Percentiles rank a stretch among this genome's conserved stretches.
phyloP scores from a whole-genome alignment of 2,797 vertebrate genomes.

The Danio kyathit region DNA sequence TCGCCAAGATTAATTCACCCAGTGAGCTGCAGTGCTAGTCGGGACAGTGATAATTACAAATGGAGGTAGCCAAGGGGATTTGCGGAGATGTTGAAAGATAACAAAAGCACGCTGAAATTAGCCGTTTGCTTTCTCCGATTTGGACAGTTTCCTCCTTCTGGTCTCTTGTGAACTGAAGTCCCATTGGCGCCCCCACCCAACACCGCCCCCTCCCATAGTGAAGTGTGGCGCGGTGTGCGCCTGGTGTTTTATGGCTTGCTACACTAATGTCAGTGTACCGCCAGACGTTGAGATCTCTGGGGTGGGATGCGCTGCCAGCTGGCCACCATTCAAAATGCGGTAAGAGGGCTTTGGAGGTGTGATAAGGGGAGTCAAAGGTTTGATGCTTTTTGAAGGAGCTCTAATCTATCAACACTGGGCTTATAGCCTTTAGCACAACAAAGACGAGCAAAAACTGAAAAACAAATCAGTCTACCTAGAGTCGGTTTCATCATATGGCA shows the following conservation, averaged over 20 bases:
- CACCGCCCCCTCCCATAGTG: slow-evolving; percentile 31
- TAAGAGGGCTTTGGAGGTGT: slow-evolving; percentile 17
- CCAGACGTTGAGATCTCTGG: slow-evolving; percentile 58
- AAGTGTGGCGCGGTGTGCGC: slow-evolving; percentile 34
- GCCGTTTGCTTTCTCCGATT: slow-evolving; percentile 54
- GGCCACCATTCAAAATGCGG: slow-evolving; percentile 54
- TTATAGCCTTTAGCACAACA: slow-evolving; percentile 6
- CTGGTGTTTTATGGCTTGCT: slow-evolving; percentile 56
- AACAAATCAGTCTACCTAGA: not conserved
- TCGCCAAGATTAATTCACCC: slow-evolving; percentile 62
- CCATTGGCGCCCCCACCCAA: not conserved
- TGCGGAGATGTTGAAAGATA: slow-evolving; percentile 61
- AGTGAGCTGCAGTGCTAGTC: slow-evolving; percentile 56
- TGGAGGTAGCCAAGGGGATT: slow-evolving; percentile 54
- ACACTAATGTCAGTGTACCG: slow-evolving; percentile 54
- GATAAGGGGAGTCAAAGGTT: slow-evolving; percentile 34
- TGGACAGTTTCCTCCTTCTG: slow-evolving; percentile 7
- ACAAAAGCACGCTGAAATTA: slow-evolving; percentile 63
- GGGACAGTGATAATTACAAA: slow-evolving; percentile 61
- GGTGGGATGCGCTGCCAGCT: slow-evolving; percentile 53
- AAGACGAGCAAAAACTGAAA: slow-evolving; percentile 27
- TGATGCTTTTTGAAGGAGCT: slow-evolving; percentile 48
- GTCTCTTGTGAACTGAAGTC: slow-evolving; percentile 48
- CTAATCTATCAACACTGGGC: slow-evolving; percentile 39
- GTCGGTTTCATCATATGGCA: not conserved